These are phyloP conservation scores for Corynorhinus townsendii DNA, from an alignment of 2,113 vertebrate genomes.

Conservation along the genomic window DNA sequence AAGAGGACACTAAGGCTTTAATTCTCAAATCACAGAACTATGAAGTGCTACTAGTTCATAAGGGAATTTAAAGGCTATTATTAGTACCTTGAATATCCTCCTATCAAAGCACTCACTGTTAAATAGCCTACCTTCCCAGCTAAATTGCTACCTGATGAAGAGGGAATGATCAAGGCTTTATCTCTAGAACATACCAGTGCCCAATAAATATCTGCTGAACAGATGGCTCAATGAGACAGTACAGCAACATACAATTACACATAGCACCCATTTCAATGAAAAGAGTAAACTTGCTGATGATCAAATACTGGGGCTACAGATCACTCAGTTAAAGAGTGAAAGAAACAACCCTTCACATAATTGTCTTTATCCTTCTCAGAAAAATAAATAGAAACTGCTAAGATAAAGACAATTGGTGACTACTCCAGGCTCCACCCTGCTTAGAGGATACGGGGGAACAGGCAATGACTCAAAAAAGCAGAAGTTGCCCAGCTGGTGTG, in stretches of 20 bases:
- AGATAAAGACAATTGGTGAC: neutral
- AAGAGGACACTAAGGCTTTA: neutral
- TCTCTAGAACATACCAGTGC: neutral
- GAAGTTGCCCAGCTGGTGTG: neutral
- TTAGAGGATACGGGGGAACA: neutral
- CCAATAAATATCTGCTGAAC: neutral
- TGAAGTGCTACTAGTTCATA: neutral
- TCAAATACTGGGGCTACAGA: neutral
- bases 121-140: neutral
- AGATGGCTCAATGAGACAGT: neutral
- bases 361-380: neutral
- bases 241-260: neutral
- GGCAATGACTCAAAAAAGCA: neutral
- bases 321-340: neutral
- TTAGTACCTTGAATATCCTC: neutral
- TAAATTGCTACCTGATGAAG: neutral
- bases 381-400: slow-evolving; percentile 19
- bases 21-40: neutral
- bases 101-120: neutral
- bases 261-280: neutral
- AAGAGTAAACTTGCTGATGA: neutral
- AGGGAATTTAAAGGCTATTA: neutral
- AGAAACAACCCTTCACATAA: neutral
- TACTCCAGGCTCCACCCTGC: neutral
- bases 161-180: neutral